These are phyloP conservation scores for Ctenicera cuprea DNA, from an alignment of 2,888 invertebrate genomes.

Conservation along the genomic window DNA sequence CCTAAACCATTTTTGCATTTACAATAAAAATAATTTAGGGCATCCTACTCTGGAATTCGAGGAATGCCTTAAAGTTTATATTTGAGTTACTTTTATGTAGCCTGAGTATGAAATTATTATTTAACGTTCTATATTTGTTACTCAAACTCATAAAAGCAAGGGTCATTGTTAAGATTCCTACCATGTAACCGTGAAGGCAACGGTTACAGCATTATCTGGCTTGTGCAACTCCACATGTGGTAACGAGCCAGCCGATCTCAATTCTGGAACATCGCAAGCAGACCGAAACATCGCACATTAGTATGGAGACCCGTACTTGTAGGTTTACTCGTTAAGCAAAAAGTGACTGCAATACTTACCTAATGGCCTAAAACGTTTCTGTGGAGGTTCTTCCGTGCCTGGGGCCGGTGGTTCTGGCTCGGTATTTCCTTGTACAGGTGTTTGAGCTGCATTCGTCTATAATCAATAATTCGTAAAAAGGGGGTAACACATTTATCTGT, in stretches of 20 bases:
- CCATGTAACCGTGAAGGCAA: conserved; percentile 72
- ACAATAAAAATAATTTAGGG: conserved; percentile 30
- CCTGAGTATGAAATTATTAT: conserved; percentile 44
- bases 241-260: conserved; percentile 70
- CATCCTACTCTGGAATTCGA: conserved; percentile 35
- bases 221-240: conserved; percentile 68
- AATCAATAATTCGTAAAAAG: conserved; percentile 32
- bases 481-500: background rate
- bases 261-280: conserved; percentile 75
- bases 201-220: conserved; percentile 68
- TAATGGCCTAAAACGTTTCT: conserved; percentile 62
- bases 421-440: conserved; percentile 35
- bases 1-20: conserved; percentile 17
- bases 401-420: conserved; percentile 68
- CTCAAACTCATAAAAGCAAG: conserved; percentile 64
- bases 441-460: conserved; percentile 22
- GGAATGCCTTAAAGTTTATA: conserved; percentile 34
- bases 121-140: conserved; percentile 52
- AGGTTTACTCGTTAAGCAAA: conserved; percentile 54
- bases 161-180: conserved; percentile 68
- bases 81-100: conserved; percentile 48
- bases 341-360: conserved; percentile 66
- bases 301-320: conserved; percentile 67
- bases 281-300: conserved; percentile 73
- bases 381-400: conserved; percentile 67